Evolutionary conservation across 1,140 invertebrate species (phyloP).

Genomic region (Lepidurus apus): DNA sequence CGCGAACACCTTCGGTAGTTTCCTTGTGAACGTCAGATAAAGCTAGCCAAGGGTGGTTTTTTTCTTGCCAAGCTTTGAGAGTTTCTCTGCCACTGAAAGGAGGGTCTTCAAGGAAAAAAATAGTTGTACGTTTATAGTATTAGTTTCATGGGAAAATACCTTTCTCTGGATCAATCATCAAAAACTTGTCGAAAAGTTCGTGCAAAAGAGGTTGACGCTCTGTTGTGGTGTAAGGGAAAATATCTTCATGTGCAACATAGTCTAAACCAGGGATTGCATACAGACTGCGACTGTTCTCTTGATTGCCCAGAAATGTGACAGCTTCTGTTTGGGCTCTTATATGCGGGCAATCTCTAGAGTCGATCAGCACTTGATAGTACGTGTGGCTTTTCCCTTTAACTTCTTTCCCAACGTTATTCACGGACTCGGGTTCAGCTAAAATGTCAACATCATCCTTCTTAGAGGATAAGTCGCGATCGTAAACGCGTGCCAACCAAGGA

Average conservation of each 20-base stretch:
- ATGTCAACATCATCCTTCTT: constrained; percentile 45
- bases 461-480: constrained; percentile 77
- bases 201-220: constrained; percentile 81
- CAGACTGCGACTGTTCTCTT: constrained; percentile 84
- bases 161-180: constrained; percentile 70
- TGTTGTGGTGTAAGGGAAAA: constrained; percentile 73
- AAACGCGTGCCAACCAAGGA: constrained; percentile 89
- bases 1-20: constrained; percentile 88
- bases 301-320: constrained; percentile 94
- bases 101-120: constrained; percentile 55
- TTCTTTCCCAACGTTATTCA: constrained; percentile 68
- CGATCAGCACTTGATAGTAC: constrained; percentile 96
- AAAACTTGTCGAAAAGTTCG: constrained; percentile 94
- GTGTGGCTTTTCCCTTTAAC: constrained; percentile 84
- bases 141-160: constrained; percentile 47
- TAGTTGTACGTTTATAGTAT: constrained; percentile 15
- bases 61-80: constrained; percentile 89
- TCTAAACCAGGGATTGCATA: constrained; percentile 94
- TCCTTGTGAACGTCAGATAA: constrained; percentile 96
- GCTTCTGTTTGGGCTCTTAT: constrained; percentile 94
- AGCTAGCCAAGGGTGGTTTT: constrained; percentile 95
- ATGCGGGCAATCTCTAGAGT: constrained; percentile 89
- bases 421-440: constrained; percentile 43
- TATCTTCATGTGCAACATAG: constrained; percentile 95
- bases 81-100: constrained; percentile 84